Evolutionary conservation across 2,888 invertebrate genomes (phyloP).

Genomic region (Agonopterix arenella): DNA sequence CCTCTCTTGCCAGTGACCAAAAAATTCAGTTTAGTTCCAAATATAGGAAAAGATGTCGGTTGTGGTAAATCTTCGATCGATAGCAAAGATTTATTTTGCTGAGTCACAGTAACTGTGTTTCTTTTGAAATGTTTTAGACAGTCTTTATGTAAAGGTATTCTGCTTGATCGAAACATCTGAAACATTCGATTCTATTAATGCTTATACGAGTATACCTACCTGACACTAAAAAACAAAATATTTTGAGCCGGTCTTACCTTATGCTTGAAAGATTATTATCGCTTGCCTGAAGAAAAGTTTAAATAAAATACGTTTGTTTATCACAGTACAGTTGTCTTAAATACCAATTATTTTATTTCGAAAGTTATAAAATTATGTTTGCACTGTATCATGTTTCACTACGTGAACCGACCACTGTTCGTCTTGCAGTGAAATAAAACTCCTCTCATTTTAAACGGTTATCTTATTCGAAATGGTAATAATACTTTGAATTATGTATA

Average conservation of each 20-base stretch:
- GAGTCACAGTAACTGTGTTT: neutral
- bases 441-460: slow-evolving; percentile 1
- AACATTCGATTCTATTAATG: neutral
- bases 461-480: slow-evolving; percentile 25
- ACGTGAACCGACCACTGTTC: slow-evolving; percentile 15
- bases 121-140: slow-evolving; percentile 5
- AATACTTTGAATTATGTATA: slow-evolving; percentile 43
- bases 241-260: too few relatives aligned
- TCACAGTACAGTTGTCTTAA: too few relatives aligned
- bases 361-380: too few relatives aligned
- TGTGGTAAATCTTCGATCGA: slow-evolving; percentile 62
- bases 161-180: slow-evolving; percentile 2
- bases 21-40: slow-evolving; percentile 74
- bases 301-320: too few relatives aligned
- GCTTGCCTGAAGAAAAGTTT: too few relatives aligned
- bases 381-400: too few relatives aligned
- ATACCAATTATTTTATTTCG: too few relatives aligned
- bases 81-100: slow-evolving; percentile 10
- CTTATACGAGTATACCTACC: too few relatives aligned
- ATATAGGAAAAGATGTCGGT: slow-evolving; percentile 64
- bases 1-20: slow-evolving; percentile 47
- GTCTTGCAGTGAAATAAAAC: slow-evolving; percentile 27
- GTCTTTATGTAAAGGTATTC: neutral
- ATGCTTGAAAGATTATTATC: too few relatives aligned
- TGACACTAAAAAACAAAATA: too few relatives aligned